Evolutionary conservation across 2,888 invertebrate species (phyloP).

Genomic region (Drosophila fulvimacula): DNA sequence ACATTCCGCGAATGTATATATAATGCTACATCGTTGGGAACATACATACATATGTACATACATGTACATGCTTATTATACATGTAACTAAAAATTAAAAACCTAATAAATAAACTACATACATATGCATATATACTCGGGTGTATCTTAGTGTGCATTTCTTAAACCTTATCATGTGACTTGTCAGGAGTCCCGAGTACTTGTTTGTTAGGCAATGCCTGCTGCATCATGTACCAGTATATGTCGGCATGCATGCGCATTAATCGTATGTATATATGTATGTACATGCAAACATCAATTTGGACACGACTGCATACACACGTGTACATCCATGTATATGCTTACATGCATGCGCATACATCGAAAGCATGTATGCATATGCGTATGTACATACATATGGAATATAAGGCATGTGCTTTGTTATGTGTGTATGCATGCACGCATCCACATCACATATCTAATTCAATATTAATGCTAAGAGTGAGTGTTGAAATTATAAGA

Average conservation of each 20-base stretch:
- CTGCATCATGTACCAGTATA: not conserved
- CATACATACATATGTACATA: not conserved
- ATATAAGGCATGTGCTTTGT: not conserved
- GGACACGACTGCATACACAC: too few species aligned
- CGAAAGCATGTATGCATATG: not conserved
- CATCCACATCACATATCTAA: not conserved
- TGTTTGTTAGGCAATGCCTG: too few species aligned
- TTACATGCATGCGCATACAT: not conserved
- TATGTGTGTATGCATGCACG: not conserved
- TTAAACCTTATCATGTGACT: slow-evolving; percentile 3
- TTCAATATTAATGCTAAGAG: too few species aligned
- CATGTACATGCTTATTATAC: not conserved
- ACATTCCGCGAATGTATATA: slow-evolving; percentile 17
- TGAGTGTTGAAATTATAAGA: not conserved
- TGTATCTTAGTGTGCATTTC: slow-evolving; percentile 3
- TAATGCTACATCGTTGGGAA: slow-evolving; percentile 8
- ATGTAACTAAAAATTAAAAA: not conserved
- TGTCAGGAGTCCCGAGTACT: not conserved
- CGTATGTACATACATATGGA: not conserved
- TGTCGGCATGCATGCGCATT: too few species aligned
- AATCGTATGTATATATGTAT: too few species aligned
- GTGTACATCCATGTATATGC: too few species aligned
- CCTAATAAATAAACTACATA: not conserved
- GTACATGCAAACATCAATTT: too few species aligned
- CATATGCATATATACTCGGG: not conserved